A percentile compares a stretch with the other conserved stretches of the same genome.
Evolutionary conservation across 2,797 vertebrate genomes (phyloP).

Genomic region (Avahi laniger): DNA sequence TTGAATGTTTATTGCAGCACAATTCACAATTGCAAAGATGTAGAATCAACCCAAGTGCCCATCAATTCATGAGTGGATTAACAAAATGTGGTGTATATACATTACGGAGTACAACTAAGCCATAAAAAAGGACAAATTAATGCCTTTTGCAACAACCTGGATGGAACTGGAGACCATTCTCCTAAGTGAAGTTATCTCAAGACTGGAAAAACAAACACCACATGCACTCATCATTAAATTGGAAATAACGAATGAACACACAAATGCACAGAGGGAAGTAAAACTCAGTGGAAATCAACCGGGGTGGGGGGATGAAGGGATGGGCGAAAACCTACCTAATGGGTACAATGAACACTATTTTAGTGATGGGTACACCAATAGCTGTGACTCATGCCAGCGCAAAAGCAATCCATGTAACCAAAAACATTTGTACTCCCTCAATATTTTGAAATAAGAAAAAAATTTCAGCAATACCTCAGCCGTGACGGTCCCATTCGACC

Average conservation of each 20-base stretch:
- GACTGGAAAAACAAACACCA: neutral
- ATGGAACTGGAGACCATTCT: neutral
- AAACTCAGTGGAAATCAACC: neutral
- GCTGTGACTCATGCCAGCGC: neutral
- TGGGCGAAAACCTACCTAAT: neutral
- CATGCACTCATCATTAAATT: neutral
- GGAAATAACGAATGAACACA: neutral
- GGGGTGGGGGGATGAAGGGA: no score
- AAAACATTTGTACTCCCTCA: neutral
- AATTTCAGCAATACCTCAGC: neutral
- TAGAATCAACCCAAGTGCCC: neutral
- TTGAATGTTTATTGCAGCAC: neutral
- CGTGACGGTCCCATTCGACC: neutral
- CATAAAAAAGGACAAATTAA: neutral
- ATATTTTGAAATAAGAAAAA: neutral
- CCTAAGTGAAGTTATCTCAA: neutral
- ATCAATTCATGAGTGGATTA: neutral
- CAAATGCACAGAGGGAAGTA: neutral
- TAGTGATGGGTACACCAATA: neutral
- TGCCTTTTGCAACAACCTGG: neutral
- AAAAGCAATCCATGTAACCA: neutral
- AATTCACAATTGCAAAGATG: neutral
- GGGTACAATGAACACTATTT: neutral
- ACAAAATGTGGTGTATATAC: neutral
- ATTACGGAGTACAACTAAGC: neutral